Percentiles rank a stretch among this genome's conserved stretches.
Conservation (phyloP, 2,888 invertebrate genomes). For the Isoperla grammatica region DNA sequence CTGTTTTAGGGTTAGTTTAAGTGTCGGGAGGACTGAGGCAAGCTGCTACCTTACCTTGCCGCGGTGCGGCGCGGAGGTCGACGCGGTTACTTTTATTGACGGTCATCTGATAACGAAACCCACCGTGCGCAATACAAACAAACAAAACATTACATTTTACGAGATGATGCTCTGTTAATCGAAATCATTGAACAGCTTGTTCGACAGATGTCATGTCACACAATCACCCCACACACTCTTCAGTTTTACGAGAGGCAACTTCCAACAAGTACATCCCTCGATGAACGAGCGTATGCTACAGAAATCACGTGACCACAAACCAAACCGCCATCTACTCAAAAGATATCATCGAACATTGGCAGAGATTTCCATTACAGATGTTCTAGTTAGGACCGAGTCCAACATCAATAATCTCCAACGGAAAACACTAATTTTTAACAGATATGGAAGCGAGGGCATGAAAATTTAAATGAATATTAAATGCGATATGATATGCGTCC, state of each 20-base stretch:
- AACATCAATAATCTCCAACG: neutral
- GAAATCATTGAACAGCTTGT: no score
- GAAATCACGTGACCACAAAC: no score
- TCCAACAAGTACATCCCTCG: no score
- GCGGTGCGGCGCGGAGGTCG: neutral
- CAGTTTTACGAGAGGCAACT: no score
- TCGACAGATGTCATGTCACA: no score
- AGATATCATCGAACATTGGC: neutral
- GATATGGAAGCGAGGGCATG: constrained; percentile 6
- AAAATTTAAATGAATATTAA: constrained; percentile 14
- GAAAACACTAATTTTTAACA: constrained; percentile 8
- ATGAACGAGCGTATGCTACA: no score
- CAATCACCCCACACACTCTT: no score
- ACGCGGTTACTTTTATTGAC: constrained; percentile 1
- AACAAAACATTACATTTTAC: no score
- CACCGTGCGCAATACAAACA: neutral
- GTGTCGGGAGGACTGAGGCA: neutral
- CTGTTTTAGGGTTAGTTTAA: constrained; percentile 15
- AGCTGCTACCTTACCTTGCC: constrained; percentile 15
- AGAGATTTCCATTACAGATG: neutral
- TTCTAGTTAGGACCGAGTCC: neutral
- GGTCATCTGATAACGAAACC: constrained; percentile 7
- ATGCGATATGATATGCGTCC: no score
- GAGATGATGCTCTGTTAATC: no score
- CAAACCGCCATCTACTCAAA: no score